Evolutionary conservation across 2,113 vertebrate species (phyloP), one percentile per base, ranked within the genome.

Genomic region (Cacatua alba): DNA sequence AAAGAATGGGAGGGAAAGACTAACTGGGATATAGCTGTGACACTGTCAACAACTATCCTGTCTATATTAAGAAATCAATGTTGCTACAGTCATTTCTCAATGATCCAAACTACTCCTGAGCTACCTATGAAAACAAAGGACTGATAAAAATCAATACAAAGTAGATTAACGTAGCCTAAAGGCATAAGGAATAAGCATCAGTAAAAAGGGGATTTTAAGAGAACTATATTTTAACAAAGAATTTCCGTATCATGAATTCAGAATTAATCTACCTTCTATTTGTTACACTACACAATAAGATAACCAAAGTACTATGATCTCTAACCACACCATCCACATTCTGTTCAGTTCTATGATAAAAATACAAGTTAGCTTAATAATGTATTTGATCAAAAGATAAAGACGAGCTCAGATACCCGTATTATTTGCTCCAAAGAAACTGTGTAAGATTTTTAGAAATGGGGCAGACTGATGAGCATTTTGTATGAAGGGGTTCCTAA

Each of bases 281-380:
- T 49, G 21, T 59, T 76, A 79, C 4, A 2, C 35, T 52, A 24
- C 12, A 53, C 15, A 83, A 11, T 23, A 53, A 82, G 37, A 4
- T 39, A 81, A 55, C 11, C 69, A 23, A n/a, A 0, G 0, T 18
- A 51, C 13, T 51, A 25, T 20, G 44, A 77, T 5, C 6, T 4
- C 53, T 41, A 84, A 75, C 25, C 18, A 49, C n/a, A 82, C 7
- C 63, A 51, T 23, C 33, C 39, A 63, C 31, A 11, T 70, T 74
- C 65, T 49, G 12, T 37, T 65, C 33, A 37, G 39, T 26, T 65
- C 37, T 17, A n/a, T 35, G 41, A 46, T 33, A 71, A 71, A 93
- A 87, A 63, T 11, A 11, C 3, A 67, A 17, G 5, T 7, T 11
- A 60, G 68, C 11, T 57, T 46, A 69, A 77, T 16, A 77, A 76